Conservation (phyloP, 2,113 vertebrate species). For the Panthera uncia region DNA sequence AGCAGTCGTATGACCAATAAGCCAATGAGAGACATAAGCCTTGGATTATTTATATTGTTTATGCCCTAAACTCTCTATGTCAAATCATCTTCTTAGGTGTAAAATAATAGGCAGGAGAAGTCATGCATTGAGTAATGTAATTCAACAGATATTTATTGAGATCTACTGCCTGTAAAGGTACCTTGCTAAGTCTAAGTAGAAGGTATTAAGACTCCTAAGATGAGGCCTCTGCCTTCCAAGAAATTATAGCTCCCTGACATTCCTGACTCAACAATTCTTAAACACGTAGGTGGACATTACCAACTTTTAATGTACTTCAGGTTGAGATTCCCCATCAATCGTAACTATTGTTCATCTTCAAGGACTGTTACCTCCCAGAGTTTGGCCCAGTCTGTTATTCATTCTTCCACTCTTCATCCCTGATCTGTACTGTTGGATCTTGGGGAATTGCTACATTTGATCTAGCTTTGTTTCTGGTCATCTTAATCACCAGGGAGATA, state of each 20-base stretch:
- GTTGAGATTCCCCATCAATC: not conserved
- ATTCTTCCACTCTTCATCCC: not conserved
- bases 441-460: not conserved
- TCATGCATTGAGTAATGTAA: not conserved
- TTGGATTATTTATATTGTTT: not conserved
- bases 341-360: not conserved
- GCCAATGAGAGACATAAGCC: not conserved
- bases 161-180: not conserved
- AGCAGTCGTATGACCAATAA: not conserved
- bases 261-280: not conserved
- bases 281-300: not conserved
- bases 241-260: not conserved
- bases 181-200: not conserved
- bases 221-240: not conserved
- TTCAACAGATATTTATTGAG: not conserved
- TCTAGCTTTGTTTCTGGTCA: not conserved
- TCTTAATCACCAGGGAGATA: not conserved
- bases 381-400: not conserved
- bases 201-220: not conserved
- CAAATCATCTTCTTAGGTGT: not conserved
- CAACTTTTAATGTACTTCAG: not conserved
- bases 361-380: not conserved
- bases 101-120: not conserved
- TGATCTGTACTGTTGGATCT: not conserved
- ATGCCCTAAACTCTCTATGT: not conserved